Percentiles rank a stretch among this genome's conserved stretches.
These are phyloP conservation scores for Megalops atlanticus DNA, from an alignment of 2,113 vertebrate species.

Conservation along the genomic window DNA sequence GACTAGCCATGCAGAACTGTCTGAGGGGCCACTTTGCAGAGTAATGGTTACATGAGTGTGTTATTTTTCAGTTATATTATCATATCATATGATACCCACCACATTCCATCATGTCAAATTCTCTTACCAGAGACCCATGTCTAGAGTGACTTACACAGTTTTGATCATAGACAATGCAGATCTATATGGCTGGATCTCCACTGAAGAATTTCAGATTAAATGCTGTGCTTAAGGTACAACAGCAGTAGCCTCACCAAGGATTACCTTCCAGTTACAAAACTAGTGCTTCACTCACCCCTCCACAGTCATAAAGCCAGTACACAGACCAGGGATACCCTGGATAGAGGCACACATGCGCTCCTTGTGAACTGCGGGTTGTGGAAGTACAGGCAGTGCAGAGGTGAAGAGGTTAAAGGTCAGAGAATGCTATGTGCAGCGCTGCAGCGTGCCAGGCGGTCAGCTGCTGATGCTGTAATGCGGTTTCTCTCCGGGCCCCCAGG, in stretches of 20 bases:
- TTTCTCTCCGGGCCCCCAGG: neutral
- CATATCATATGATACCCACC: too few species aligned
- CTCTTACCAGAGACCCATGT: too few species aligned
- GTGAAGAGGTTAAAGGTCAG: neutral
- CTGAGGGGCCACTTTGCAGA: neutral
- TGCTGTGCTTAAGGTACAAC: neutral
- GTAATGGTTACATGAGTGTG: neutral
- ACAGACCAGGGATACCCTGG: too few species aligned
- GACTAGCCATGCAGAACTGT: neutral
- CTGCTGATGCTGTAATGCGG: neutral
- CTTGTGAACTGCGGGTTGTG: neutral
- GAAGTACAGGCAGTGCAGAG: slow-evolving; percentile 1
- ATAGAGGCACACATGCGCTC: neutral
- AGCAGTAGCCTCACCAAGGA: neutral
- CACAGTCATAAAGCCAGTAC: neutral
- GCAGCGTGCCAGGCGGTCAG: neutral
- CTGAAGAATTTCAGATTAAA: neutral
- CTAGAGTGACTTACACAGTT: neutral
- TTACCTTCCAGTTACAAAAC: neutral
- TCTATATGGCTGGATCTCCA: neutral
- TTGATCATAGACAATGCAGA: neutral
- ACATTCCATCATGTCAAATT: too few species aligned
- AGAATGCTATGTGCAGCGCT: neutral
- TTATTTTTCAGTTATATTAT: neutral
- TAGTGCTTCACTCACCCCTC: neutral